Evolutionary conservation across 1,140 invertebrate species (phyloP).

Genomic region (Drosophila serrata): DNA sequence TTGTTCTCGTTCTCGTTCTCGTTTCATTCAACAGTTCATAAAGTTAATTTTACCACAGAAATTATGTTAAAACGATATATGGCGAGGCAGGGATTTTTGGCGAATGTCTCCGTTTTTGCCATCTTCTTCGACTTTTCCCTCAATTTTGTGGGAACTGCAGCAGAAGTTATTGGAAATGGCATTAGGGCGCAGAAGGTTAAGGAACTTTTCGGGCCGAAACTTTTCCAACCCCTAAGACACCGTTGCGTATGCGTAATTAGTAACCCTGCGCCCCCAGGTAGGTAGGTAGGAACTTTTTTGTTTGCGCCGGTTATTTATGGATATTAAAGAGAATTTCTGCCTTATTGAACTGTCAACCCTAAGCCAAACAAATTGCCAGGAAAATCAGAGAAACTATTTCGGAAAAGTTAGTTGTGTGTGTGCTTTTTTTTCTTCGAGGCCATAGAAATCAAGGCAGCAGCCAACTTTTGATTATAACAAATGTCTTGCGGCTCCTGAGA

Average conservation of each 20-base stretch:
- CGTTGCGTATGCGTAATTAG: slow-evolving; percentile 82
- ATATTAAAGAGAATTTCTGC: slow-evolving; percentile 68
- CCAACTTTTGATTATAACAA: slow-evolving; percentile 80
- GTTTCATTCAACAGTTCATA: slow-evolving; percentile 84
- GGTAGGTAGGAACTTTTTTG: slow-evolving; percentile 65
- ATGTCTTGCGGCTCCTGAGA: slow-evolving; percentile 59
- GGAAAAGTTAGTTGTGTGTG: slow-evolving; percentile 58
- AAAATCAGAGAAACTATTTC: slow-evolving; percentile 71
- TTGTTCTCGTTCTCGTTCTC: slow-evolving; percentile 45
- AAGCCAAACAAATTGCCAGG: slow-evolving; percentile 78
- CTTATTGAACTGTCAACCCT: slow-evolving; percentile 83
- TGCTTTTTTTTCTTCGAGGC: slow-evolving; percentile 13
- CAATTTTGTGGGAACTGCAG: slow-evolving; percentile 66
- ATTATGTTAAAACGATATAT: slow-evolving; percentile 85
- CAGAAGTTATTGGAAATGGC: slow-evolving; percentile 80
- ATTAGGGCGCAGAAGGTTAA: slow-evolving; percentile 64
- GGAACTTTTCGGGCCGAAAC: slow-evolving; percentile 67
- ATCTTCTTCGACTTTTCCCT: slow-evolving; percentile 43
- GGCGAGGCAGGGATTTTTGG: slow-evolving; percentile 61
- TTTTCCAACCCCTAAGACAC: slow-evolving; percentile 54
- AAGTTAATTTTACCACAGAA: slow-evolving; percentile 85
- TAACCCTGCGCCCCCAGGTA: slow-evolving; percentile 59
- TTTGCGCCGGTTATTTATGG: slow-evolving; percentile 68
- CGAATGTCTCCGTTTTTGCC: slow-evolving; percentile 31
- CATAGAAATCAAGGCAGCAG: slow-evolving; percentile 66